phyloP scores from a whole-genome alignment of 2,797 vertebrate genomes.

The Pogonophryne albipinna region DNA sequence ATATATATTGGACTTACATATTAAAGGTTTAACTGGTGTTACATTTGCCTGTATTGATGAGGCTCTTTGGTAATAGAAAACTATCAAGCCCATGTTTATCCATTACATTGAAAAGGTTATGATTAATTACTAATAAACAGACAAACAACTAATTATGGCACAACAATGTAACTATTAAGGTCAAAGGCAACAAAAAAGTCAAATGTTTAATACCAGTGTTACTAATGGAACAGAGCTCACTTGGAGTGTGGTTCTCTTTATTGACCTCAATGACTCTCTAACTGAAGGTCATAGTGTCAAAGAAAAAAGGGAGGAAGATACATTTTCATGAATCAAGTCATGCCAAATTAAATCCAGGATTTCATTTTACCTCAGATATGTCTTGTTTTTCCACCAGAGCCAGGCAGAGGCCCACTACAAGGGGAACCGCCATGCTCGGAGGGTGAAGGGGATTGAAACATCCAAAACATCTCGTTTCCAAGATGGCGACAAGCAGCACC shows the following conservation, averaged over 20 bases:
- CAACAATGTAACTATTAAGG: background rate
- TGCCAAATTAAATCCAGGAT: background rate
- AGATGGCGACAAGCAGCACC: slow-evolving; percentile 83
- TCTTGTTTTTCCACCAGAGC: slow-evolving; percentile 78
- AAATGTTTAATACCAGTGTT: background rate
- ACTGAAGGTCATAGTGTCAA: too few relatives aligned
- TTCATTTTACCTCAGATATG: background rate
- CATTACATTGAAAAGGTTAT: background rate
- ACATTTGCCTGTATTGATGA: background rate
- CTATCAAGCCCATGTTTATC: background rate
- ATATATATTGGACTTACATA: background rate
- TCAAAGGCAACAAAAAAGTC: too few relatives aligned
- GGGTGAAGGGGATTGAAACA: slow-evolving; percentile 91
- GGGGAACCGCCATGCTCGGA: slow-evolving; percentile 91
- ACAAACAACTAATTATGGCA: background rate
- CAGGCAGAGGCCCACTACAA: slow-evolving; percentile 94
- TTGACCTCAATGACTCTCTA: too few relatives aligned
- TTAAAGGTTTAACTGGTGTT: background rate
- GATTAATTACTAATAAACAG: background rate
- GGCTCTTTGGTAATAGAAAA: background rate
- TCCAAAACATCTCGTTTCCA: slow-evolving; percentile 85
- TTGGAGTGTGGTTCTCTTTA: background rate
- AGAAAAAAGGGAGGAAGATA: too few relatives aligned
- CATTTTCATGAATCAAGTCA: background rate
- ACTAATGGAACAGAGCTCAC: background rate